These are phyloP conservation scores for Halcyon smyrnensis DNA, from an alignment of 2,797 vertebrate genomes.

Conservation along the genomic window DNA sequence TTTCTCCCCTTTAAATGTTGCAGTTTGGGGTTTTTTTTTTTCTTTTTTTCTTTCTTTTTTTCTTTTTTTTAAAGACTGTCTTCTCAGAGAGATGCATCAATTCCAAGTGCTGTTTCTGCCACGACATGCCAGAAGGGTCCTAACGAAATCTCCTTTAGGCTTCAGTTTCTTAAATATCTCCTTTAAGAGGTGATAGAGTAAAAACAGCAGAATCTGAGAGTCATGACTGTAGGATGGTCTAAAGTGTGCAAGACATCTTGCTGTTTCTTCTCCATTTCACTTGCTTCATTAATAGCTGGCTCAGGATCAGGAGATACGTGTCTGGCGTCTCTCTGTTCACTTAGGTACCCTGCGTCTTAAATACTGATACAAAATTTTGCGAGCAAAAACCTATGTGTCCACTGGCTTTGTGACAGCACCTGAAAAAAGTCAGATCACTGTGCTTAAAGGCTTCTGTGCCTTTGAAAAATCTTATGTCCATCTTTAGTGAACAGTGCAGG, in stretches of 20 bases:
- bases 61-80: not conserved
- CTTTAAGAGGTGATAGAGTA: not conserved
- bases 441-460: rapidly evolving
- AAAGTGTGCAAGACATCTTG: not conserved
- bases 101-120: not conserved
- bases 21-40: too few species aligned
- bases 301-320: not conserved
- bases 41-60: too few species aligned
- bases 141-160: not conserved
- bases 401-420: not conserved
- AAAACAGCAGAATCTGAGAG: not conserved
- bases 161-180: not conserved
- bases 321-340: not conserved
- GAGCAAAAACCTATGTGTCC: not conserved
- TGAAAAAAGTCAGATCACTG: not conserved
- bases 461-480: not conserved
- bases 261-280: not conserved
- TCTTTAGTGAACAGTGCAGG: not conserved
- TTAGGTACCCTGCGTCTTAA: not conserved
- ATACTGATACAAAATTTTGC: not conserved
- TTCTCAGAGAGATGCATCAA: not conserved
- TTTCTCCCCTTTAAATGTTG: not conserved
- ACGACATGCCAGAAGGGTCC: not conserved
- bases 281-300: not conserved
- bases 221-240: not conserved